phyloP scores from a whole-genome alignment of 2,888 invertebrate species.

The Dermolepida albohirtum region DNA sequence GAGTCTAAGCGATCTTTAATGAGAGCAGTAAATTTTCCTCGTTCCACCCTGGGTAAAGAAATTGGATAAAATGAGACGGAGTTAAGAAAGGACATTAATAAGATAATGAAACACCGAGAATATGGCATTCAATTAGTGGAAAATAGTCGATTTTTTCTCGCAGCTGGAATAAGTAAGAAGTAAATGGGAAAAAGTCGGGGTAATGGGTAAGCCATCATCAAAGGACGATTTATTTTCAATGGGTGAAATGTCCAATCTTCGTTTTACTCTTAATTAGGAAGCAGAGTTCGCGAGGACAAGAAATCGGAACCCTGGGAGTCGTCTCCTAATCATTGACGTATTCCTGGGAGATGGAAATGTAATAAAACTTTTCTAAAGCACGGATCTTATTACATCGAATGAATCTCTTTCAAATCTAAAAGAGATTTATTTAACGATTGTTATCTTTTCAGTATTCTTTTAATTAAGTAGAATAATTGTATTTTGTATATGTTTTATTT shows the following conservation, averaged over 20 bases:
- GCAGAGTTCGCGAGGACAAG: slow-evolving; percentile 47
- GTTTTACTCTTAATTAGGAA: slow-evolving; percentile 52
- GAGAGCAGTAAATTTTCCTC: slow-evolving; percentile 38
- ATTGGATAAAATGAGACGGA: slow-evolving; percentile 42
- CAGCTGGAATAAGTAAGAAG: slow-evolving; percentile 44
- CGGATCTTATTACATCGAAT: slow-evolving; percentile 1
- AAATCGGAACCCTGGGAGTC: slow-evolving; percentile 17
- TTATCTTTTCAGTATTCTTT: background rate
- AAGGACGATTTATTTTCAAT: slow-evolving; percentile 49
- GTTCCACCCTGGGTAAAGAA: slow-evolving; percentile 10
- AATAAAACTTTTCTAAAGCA: slow-evolving; percentile 27
- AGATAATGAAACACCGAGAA: slow-evolving; percentile 55
- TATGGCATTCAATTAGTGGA: slow-evolving; percentile 55
- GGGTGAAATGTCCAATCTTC: slow-evolving; percentile 29
- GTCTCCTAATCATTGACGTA: slow-evolving; percentile 24
- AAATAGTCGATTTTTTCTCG: slow-evolving; percentile 52
- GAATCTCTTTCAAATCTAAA: background rate
- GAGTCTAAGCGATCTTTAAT: slow-evolving; percentile 38
- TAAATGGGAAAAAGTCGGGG: slow-evolving; percentile 20
- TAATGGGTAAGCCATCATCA: slow-evolving; percentile 45
- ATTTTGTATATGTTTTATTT: no score
- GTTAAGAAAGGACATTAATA: slow-evolving; percentile 53
- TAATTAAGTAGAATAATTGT: no score
- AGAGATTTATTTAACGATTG: background rate
- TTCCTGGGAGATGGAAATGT: slow-evolving; percentile 9